Conservation (phyloP, 2,797 vertebrate genomes). For the Orientallactaga sibirica region DNA sequence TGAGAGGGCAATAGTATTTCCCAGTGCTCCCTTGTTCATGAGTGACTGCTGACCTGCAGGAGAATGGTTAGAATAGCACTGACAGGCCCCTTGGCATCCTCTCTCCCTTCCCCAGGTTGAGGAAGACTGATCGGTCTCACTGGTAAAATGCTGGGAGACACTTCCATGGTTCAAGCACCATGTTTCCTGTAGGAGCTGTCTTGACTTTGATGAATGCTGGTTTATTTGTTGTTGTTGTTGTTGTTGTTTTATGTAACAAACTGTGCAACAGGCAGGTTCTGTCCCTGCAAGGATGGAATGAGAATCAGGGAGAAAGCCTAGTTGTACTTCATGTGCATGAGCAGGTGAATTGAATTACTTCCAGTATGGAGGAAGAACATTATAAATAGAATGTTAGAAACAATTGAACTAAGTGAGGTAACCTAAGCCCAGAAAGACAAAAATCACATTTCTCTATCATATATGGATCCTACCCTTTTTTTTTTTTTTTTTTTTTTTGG, state of each 20-base stretch:
- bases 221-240: background rate
- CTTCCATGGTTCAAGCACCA: background rate
- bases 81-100: accelerated
- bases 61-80: background rate
- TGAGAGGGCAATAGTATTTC: background rate
- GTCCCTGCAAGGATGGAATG: background rate
- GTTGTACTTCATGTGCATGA: background rate
- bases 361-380: background rate
- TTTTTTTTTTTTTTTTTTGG: too few relatives aligned
- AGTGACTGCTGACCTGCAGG: background rate
- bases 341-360: background rate
- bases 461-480: too few relatives aligned
- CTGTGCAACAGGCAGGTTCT: background rate
- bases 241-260: background rate
- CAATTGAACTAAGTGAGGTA: too few relatives aligned
- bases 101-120: accelerated
- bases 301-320: background rate
- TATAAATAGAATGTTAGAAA: background rate
- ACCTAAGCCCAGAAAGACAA: too few relatives aligned
- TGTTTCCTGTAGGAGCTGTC: background rate
- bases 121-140: background rate
- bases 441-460: too few relatives aligned
- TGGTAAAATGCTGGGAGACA: background rate
- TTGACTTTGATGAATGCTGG: background rate
- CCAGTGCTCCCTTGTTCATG: background rate